Evolutionary conservation across 2,797 vertebrate genomes (phyloP).

Genomic region (Scolopax rusticola): DNA sequence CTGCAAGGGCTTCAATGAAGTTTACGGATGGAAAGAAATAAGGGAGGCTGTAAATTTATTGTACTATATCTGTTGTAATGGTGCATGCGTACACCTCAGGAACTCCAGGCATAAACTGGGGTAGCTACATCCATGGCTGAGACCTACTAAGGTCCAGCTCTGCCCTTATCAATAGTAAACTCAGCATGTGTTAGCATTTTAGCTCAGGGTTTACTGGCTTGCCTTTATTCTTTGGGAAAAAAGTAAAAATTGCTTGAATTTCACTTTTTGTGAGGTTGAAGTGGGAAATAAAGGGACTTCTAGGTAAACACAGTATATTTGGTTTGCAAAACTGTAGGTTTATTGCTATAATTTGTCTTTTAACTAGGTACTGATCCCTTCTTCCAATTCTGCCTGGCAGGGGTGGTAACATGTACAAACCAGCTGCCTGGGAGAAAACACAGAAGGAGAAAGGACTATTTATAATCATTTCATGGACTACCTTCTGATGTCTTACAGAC

Average conservation of each 20-base stretch:
- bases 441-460: background rate
- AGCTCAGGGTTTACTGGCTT: background rate
- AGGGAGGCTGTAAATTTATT: background rate
- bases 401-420: rapidly evolving
- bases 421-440: background rate
- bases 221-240: background rate
- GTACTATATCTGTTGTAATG: no score
- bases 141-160: background rate
- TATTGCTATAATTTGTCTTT: background rate
- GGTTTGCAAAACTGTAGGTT: background rate
- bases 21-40: background rate
- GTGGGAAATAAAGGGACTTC: background rate
- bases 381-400: background rate
- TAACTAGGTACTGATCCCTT: background rate
- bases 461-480: background rate
- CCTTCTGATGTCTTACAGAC: background rate
- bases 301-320: background rate
- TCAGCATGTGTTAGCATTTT: background rate
- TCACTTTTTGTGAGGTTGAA: background rate
- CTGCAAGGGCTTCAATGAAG: background rate
- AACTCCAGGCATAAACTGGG: background rate
- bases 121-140: background rate
- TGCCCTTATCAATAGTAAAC: background rate
- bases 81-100: rapidly evolving
- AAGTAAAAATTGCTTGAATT: background rate